Percentiles rank a stretch among this genome's conserved stretches.
Evolutionary conservation across 1,140 invertebrate species (phyloP).

Genomic region (Procambarus clarkii): DNA sequence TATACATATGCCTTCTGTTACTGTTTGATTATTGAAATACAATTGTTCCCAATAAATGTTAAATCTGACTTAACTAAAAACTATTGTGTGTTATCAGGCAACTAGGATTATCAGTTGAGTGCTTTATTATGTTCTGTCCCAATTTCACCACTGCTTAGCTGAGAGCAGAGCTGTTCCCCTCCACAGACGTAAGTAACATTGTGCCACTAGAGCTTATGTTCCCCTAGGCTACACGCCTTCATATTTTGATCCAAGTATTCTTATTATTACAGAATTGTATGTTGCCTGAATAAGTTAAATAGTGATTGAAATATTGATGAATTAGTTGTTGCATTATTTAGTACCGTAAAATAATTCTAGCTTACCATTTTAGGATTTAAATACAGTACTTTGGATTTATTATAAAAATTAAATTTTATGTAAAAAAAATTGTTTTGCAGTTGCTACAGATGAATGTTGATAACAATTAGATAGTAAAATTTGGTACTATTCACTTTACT

Average conservation of each 20-base stretch:
- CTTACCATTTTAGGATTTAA: no score
- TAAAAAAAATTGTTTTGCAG: no score
- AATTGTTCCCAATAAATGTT: not conserved
- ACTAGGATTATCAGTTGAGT: conserved; percentile 8
- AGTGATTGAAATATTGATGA: no score
- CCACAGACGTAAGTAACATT: conserved; percentile 55
- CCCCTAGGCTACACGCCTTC: not conserved
- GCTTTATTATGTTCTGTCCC: conserved; percentile 38
- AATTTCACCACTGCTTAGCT: conserved; percentile 41
- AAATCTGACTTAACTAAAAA: not conserved
- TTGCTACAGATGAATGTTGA: no score
- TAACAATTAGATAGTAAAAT: no score
- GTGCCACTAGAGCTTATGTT: not conserved
- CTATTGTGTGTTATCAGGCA: not conserved
- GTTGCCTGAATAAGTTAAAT: not conserved
- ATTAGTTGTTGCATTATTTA: no score
- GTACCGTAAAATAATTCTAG: no score
- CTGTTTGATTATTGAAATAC: not conserved
- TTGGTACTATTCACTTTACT: no score
- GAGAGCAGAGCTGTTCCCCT: conserved; percentile 57
- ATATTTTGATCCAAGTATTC: not conserved
- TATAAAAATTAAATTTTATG: not conserved
- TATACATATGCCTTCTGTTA: no score
- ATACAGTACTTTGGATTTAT: not conserved
- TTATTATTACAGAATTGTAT: not conserved